Conservation (phyloP, 2,113 vertebrate species). For the Dicentrarchus labrax region DNA sequence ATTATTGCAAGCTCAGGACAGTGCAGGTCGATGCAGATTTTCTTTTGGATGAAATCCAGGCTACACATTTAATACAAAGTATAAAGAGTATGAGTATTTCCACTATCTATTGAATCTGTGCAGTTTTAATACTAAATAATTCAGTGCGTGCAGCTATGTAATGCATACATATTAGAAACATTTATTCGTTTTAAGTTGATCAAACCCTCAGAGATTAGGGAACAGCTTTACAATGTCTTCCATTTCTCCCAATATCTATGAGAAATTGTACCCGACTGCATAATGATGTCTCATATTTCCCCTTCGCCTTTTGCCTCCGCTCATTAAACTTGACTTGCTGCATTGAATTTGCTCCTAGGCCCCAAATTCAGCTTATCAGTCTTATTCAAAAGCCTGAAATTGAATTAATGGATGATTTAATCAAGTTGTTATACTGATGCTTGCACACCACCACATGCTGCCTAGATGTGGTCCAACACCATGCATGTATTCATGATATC, state of each 20-base stretch:
- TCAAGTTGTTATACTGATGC: constrained; percentile 60
- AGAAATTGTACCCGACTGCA: constrained; percentile 45
- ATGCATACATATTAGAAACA: constrained; percentile 27
- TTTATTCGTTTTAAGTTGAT: constrained; percentile 48
- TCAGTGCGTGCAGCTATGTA: constrained; percentile 10
- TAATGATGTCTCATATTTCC: constrained; percentile 55
- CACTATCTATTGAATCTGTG: neutral
- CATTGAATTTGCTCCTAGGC: constrained; percentile 51
- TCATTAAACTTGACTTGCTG: constrained; percentile 69
- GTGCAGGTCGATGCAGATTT: constrained; percentile 10
- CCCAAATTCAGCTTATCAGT: constrained; percentile 58
- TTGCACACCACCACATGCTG: constrained; percentile 44
- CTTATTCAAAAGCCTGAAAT: constrained; percentile 61
- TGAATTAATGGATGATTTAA: constrained; percentile 69
- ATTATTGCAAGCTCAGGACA: constrained; percentile 40
- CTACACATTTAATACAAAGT: constrained; percentile 29
- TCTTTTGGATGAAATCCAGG: constrained; percentile 52
- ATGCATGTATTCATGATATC: constrained; percentile 57
- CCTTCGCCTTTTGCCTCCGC: constrained; percentile 46
- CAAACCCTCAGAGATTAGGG: constrained; percentile 38
- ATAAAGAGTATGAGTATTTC: constrained; percentile 4
- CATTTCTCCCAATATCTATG: constrained; percentile 36
- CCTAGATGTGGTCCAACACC: constrained; percentile 33
- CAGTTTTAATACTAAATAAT: constrained; percentile 33
- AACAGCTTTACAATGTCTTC: constrained; percentile 42